phyloP scores from a whole-genome alignment of 2,797 vertebrate species.

The Hydrophis major region DNA sequence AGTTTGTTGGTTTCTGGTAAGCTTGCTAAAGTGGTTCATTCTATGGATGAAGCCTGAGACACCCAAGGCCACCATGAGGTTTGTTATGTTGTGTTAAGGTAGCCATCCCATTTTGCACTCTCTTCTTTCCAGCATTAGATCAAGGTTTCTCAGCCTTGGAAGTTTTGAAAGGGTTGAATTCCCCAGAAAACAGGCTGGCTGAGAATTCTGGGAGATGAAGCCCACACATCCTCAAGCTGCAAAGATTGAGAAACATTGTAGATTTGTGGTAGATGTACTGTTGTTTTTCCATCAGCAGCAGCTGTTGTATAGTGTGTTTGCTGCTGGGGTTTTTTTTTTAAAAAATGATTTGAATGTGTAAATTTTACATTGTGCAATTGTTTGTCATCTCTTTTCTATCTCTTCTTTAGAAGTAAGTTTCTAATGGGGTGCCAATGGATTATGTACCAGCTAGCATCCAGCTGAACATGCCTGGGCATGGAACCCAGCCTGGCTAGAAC shows the following conservation, averaged over 20 bases:
- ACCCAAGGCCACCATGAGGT: background rate
- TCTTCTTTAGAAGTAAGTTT: background rate
- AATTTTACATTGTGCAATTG: background rate
- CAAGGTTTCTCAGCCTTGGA: background rate
- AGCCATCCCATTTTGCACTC: background rate
- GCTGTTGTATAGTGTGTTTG: background rate
- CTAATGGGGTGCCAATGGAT: background rate
- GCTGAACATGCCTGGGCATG: background rate
- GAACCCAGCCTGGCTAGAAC: background rate
- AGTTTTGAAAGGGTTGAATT: background rate
- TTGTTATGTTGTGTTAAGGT: background rate
- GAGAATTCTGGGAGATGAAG: background rate
- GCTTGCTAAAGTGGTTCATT: background rate
- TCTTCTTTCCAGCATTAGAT: background rate
- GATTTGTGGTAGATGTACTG: background rate
- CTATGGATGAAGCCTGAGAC: background rate
- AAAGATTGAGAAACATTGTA: background rate
- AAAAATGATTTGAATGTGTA: background rate
- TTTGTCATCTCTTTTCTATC: background rate
- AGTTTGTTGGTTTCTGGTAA: background rate
- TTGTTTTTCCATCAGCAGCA: background rate
- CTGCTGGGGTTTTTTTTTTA: background rate
- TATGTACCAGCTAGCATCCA: background rate
- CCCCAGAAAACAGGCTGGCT: background rate
- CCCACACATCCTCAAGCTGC: background rate